Conservation (phyloP, 2,113 vertebrate genomes). For the Malurus elegans region DNA sequence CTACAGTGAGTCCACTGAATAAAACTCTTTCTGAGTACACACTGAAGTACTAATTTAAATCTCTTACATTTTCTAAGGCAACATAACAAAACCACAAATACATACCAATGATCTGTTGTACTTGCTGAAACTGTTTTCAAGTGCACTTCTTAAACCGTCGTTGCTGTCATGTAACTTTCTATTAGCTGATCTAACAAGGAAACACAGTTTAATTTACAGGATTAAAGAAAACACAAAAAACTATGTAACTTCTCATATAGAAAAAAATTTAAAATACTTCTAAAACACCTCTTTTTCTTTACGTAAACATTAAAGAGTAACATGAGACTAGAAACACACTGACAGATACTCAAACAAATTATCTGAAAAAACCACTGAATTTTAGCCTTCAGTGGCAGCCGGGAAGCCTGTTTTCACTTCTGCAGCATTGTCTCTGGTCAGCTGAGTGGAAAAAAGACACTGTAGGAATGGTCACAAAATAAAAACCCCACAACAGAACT, state of each 20-base stretch:
- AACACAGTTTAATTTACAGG: background rate
- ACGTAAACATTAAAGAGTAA: background rate
- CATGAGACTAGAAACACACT: background rate
- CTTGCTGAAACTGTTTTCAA: conserved; percentile 83
- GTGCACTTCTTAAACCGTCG: conserved; percentile 79
- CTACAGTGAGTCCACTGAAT: background rate
- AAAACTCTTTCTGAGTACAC: background rate
- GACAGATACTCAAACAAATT: background rate
- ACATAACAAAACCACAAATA: background rate
- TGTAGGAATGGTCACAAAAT: background rate
- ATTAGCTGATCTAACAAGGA: conserved; percentile 78
- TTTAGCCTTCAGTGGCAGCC: background rate
- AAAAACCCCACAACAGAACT: background rate
- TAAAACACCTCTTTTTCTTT: background rate
- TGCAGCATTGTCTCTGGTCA: background rate
- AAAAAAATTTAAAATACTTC: background rate
- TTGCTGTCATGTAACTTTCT: conserved; percentile 89
- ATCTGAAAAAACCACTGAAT: background rate
- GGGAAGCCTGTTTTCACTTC: background rate
- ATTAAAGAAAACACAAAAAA: background rate
- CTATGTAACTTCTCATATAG: background rate
- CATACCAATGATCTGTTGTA: conserved; percentile 78
- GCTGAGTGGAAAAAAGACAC: background rate
- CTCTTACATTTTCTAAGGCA: background rate
- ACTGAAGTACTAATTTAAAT: background rate